These are phyloP conservation scores for Tricholauxania praeusta DNA, from an alignment of 2,888 invertebrate genomes.

Conservation along the genomic window DNA sequence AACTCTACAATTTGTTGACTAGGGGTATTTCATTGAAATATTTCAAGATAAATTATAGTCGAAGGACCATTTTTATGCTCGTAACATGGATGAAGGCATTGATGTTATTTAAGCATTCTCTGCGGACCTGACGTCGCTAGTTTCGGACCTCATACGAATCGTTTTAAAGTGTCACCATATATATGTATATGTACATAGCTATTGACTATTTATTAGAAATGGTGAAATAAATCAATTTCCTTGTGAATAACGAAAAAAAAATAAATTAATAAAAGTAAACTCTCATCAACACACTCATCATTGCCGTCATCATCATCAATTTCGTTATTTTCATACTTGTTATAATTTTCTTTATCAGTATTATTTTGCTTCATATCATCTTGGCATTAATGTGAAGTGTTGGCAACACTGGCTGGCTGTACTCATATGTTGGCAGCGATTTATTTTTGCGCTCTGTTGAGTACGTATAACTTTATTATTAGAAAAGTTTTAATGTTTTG, in stretches of 20 bases:
- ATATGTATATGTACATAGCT: not conserved
- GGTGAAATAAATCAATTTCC: too few species aligned
- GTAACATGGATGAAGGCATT: too few species aligned
- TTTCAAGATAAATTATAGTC: too few species aligned
- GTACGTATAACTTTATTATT: slow-evolving; percentile 58
- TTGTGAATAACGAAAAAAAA: not conserved
- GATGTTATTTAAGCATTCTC: too few species aligned
- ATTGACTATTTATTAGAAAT: too few species aligned
- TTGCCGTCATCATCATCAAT: not conserved
- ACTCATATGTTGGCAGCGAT: slow-evolving; percentile 40
- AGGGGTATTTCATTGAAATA: too few species aligned
- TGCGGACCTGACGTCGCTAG: too few species aligned
- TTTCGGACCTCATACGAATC: not conserved
- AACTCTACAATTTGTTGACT: too few species aligned
- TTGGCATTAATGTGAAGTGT: slow-evolving; percentile 28
- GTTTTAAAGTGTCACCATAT: not conserved
- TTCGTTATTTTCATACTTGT: too few species aligned
- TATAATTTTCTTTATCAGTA: slow-evolving; percentile 9
- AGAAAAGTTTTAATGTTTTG: slow-evolving; percentile 61
- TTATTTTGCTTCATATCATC: slow-evolving; percentile 12
- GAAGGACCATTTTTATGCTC: too few species aligned
- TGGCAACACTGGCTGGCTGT: slow-evolving; percentile 15
- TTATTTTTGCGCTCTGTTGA: slow-evolving; percentile 52
- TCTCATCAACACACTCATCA: slow-evolving; percentile 1
- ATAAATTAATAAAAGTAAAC: not conserved